phyloP scores from a whole-genome alignment of 92 coral and sea anemone genomes.

The Porites divaricata region DNA sequence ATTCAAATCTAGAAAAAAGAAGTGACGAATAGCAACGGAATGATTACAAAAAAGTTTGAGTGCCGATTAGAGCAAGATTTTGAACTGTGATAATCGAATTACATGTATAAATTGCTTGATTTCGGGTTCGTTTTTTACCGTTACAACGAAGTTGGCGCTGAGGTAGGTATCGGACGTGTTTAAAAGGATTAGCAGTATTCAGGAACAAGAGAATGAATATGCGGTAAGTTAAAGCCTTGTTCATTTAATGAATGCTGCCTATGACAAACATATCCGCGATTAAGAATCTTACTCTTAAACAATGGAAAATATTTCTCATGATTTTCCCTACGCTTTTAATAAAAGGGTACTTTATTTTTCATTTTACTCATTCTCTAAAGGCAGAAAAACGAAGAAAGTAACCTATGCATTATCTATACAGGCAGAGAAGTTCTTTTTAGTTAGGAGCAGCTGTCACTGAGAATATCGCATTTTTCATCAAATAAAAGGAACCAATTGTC shows the following conservation, averaged over 20 bases:
- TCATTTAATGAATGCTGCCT: conserved; percentile 13
- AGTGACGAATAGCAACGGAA: background rate
- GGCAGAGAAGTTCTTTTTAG: background rate
- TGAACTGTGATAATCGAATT: background rate
- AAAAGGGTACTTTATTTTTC: background rate
- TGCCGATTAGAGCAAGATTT: background rate
- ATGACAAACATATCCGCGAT: conserved; percentile 17
- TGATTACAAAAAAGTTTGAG: background rate
- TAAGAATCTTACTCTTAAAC: background rate
- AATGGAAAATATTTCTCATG: no score
- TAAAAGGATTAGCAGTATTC: background rate
- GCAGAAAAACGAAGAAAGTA: background rate
- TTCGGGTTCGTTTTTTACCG: background rate
- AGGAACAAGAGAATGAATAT: conserved; percentile 2
- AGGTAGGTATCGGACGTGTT: background rate
- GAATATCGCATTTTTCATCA: conserved; percentile 15
- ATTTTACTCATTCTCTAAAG: background rate
- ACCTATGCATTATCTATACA: background rate
- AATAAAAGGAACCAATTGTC: conserved; percentile 35
- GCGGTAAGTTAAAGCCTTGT: conserved; percentile 25
- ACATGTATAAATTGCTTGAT: background rate
- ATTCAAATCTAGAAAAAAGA: conserved; percentile 13
- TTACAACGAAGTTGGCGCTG: background rate
- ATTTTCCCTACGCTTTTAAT: background rate
- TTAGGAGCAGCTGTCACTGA: background rate